A percentile compares a stretch with the other conserved stretches of the same genome.
phyloP scores from a whole-genome alignment of 1,140 invertebrate genomes.

The Cyphomyrmex costatus region DNA sequence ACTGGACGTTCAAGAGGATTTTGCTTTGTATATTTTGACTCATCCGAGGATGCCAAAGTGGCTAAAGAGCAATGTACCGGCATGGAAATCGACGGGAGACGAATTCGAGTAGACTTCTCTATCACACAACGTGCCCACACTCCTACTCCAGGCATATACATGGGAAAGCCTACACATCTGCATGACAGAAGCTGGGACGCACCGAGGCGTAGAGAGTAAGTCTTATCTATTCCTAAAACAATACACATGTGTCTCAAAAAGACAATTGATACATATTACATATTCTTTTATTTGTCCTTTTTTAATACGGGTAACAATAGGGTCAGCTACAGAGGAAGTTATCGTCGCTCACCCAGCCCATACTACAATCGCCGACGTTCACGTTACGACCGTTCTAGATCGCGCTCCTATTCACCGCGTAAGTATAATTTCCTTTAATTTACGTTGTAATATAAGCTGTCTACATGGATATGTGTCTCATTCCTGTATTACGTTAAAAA shows the following conservation, averaged over 20 bases:
- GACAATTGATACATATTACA: not conserved
- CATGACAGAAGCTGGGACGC: conserved; percentile 82
- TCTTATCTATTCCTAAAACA: conserved; percentile 23
- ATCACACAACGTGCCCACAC: conserved; percentile 99
- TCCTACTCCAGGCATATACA: conserved; percentile 99
- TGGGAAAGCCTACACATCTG: conserved; percentile 95
- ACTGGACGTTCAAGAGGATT: conserved; percentile 97
- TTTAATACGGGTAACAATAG: conserved; percentile 52
- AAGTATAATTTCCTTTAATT: conserved; percentile 85
- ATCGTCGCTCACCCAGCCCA: conserved; percentile 89
- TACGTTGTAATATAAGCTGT: conserved; percentile 79
- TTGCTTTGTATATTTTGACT: conserved; percentile 98
- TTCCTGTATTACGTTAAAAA: conserved; percentile 39
- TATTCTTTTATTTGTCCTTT: conserved; percentile 3
- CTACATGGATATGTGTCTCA: conserved; percentile 78
- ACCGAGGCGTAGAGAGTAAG: conserved; percentile 87
- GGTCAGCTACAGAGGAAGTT: conserved; percentile 82
- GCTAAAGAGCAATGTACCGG: conserved; percentile 98
- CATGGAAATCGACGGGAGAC: conserved; percentile 97
- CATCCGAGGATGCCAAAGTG: conserved; percentile 95
- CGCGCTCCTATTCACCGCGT: conserved; percentile 95
- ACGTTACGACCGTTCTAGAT: conserved; percentile 92
- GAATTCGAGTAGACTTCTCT: conserved; percentile 98
- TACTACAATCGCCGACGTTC: conserved; percentile 88
- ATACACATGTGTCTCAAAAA: not conserved